These are phyloP conservation scores for Chloebia gouldiae DNA, from an alignment of 2,113 vertebrate species.

Conservation along the genomic window DNA sequence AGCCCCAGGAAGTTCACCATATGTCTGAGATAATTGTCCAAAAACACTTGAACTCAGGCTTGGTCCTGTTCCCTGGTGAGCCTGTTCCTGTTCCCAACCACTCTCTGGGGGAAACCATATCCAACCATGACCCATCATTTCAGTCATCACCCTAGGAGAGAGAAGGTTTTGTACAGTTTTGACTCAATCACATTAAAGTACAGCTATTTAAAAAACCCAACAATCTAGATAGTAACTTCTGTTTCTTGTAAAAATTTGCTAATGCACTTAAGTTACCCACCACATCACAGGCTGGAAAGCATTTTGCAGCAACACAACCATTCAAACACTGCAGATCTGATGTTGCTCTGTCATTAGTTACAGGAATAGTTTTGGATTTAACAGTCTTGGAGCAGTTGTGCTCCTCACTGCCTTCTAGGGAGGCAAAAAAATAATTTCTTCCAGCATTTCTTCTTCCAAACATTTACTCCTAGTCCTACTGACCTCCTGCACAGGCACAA, in stretches of 20 bases:
- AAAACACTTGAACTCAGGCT: background rate
- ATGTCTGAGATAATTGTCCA: background rate
- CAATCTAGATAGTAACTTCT: background rate
- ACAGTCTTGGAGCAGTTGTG: background rate
- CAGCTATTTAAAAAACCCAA: rapidly evolving
- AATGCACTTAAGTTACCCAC: background rate
- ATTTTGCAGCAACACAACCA: background rate
- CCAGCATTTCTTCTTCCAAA: background rate
- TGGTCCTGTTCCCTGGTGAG: background rate
- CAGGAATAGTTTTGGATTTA: background rate
- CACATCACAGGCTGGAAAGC: background rate
- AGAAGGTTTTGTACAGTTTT: background rate
- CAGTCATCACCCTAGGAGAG: background rate
- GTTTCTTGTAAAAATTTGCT: background rate
- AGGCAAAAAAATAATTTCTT: too few species aligned
- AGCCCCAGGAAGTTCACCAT: background rate
- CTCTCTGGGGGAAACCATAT: background rate
- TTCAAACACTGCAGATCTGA: background rate
- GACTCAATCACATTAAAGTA: background rate
- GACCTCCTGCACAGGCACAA: background rate
- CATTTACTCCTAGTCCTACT: rapidly evolving
- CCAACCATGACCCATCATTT: background rate
- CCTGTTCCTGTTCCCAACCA: background rate
- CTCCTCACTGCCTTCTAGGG: background rate
- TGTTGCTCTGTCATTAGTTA: background rate